Percentiles rank a stretch among this genome's conserved stretches.
These are phyloP conservation scores for Penaeus vannamei DNA, from an alignment of 1,140 invertebrate species.

Conservation along the genomic window DNA sequence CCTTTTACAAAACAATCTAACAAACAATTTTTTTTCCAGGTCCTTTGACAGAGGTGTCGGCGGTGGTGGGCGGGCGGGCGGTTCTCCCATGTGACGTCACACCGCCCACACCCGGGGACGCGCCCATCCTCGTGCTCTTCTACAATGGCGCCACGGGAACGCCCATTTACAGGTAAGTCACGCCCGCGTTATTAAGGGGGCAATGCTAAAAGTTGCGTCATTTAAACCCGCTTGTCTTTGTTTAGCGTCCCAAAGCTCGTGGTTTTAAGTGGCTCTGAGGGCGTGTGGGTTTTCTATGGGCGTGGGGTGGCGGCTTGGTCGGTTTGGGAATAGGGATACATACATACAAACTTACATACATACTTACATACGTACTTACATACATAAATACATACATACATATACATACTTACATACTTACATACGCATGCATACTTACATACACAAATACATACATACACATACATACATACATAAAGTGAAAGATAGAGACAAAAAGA, in stretches of 20 bases:
- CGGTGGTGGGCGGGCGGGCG: slow-evolving; percentile 3
- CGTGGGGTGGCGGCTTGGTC: too few species aligned
- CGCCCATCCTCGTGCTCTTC: slow-evolving; percentile 48
- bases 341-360: not conserved
- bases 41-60: slow-evolving; percentile 33
- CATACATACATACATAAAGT: not conserved
- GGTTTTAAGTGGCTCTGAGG: not conserved
- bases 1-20: too few species aligned
- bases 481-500: not conserved
- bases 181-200: too few species aligned
- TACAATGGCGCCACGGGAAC: slow-evolving; percentile 48
- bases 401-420: not conserved
- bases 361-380: not conserved
- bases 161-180: slow-evolving; percentile 42
- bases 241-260: not conserved
- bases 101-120: slow-evolving; percentile 9
- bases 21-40: not conserved
- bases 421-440: not conserved
- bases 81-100: slow-evolving; percentile 40
- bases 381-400: slow-evolving; percentile 6
- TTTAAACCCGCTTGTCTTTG: not conserved
- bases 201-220: not conserved
- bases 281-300: not conserved
- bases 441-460: slow-evolving; percentile 10
- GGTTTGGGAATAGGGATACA: not conserved